Evolutionary conservation across 2,113 vertebrate genomes (phyloP).

Genomic region (Cyprinus carpio): DNA sequence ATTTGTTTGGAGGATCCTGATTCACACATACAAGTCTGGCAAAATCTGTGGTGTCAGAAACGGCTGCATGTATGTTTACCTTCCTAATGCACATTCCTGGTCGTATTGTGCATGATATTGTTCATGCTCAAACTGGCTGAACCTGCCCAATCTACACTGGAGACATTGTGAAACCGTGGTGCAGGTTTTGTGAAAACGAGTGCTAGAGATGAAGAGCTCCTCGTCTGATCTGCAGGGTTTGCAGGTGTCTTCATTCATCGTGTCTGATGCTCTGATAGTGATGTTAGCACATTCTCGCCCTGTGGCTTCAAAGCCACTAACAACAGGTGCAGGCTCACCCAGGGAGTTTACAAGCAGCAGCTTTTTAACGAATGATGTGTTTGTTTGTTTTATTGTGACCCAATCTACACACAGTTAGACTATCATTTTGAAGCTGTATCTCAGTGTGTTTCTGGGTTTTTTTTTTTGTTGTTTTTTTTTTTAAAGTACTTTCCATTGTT

Average conservation of each 20-base stretch:
- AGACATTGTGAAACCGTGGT: not conserved
- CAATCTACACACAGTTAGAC: not conserved
- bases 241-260: not conserved
- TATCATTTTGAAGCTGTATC: no score
- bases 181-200: not conserved
- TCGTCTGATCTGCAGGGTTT: slow-evolving; percentile 3
- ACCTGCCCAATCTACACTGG: not conserved
- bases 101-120: not conserved
- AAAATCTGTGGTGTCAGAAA: not conserved
- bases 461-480: no score
- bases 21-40: not conserved
- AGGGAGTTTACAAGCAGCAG: no score
- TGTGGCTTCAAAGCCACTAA: not conserved
- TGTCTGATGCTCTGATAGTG: not conserved
- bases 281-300: not conserved
- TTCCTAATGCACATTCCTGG: not conserved
- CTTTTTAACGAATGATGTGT: not conserved
- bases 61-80: not conserved
- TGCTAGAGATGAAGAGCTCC: no score
- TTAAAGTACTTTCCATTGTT: no score
- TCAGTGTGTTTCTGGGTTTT: no score
- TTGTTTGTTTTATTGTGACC: not conserved
- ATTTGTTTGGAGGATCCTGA: not conserved
- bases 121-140: not conserved
- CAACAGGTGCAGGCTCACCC: not conserved